These are phyloP conservation scores for Dromius quadrimaculatus DNA, from an alignment of 2,888 invertebrate genomes.

Conservation along the genomic window DNA sequence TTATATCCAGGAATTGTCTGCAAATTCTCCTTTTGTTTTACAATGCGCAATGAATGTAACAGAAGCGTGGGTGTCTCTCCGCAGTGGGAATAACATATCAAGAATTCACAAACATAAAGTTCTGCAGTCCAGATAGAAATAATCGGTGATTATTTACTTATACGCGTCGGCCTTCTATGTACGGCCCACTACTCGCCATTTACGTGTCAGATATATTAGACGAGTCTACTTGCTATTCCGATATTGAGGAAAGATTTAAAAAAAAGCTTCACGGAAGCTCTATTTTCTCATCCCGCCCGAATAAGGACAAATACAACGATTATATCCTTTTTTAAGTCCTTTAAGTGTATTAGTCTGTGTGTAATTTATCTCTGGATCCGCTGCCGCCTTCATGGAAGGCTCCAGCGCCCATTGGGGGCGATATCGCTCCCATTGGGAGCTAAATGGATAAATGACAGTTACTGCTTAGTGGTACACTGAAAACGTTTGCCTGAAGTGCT, in stretches of 20 bases:
- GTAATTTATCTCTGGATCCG: too few species aligned
- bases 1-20: neutral
- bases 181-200: constrained; percentile 6
- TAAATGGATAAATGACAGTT: too few species aligned
- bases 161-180: neutral
- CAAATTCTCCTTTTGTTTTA: neutral
- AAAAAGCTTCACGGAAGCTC: too few species aligned
- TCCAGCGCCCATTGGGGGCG: too few species aligned
- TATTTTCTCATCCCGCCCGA: too few species aligned
- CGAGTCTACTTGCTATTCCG: neutral
- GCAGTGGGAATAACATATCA: constrained; percentile 8
- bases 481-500: too few species aligned
- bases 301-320: too few species aligned
- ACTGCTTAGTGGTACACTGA: too few species aligned
- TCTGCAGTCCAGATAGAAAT: constrained; percentile 21
- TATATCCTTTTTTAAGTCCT: too few species aligned
- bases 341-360: too few species aligned
- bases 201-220: neutral
- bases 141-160: constrained; percentile 9
- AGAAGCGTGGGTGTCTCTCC: constrained; percentile 14
- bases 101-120: constrained; percentile 13
- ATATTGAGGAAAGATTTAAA: neutral
- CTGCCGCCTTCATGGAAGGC: too few species aligned
- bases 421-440: too few species aligned
- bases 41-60: constrained; percentile 11